phyloP scores from a whole-genome alignment of 2,888 invertebrate genomes.

The Fragum whitleyi region DNA sequence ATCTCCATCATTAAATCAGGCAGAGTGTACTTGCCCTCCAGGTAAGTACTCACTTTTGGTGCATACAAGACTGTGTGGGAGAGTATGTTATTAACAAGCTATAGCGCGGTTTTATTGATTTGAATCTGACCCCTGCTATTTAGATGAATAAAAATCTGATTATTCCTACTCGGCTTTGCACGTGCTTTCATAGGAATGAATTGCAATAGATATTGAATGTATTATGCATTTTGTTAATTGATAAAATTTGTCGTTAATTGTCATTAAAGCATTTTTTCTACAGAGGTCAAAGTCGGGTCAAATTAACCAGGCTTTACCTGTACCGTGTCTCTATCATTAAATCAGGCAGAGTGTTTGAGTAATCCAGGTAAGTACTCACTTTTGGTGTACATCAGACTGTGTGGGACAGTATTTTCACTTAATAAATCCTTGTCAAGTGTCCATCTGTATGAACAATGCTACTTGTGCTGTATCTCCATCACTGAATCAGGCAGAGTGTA shows the following conservation, averaged over 20 bases:
- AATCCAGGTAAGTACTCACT: slow-evolving; percentile 90
- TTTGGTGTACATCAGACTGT: slow-evolving; percentile 93
- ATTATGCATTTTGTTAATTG: too few species aligned
- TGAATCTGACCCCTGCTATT: too few species aligned
- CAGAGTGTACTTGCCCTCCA: slow-evolving; percentile 95
- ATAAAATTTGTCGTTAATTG: too few species aligned
- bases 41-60: slow-evolving; percentile 88
- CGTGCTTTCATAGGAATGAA: too few species aligned
- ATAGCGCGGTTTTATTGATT: too few species aligned
- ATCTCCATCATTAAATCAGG: slow-evolving; percentile 88
- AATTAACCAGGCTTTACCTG: slow-evolving; percentile 98
- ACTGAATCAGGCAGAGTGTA: slow-evolving; percentile 91
- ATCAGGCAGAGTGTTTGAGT: slow-evolving; percentile 94
- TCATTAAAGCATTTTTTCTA: too few species aligned
- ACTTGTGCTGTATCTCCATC: slow-evolving; percentile 91
- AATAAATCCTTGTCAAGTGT: slow-evolving; percentile 96
- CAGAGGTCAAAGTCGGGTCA: too few species aligned
- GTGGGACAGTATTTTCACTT: slow-evolving; percentile 98
- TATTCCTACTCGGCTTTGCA: too few species aligned
- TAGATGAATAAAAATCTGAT: too few species aligned
- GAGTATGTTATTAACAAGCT: too few species aligned
- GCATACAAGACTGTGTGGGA: slow-evolving; percentile 95
- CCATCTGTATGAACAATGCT: slow-evolving; percentile 96
- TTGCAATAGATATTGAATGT: too few species aligned
- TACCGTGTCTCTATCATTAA: slow-evolving; percentile 88